phyloP scores from a whole-genome alignment of 2,113 vertebrate genomes.

The Chaetodon trifascialis region DNA sequence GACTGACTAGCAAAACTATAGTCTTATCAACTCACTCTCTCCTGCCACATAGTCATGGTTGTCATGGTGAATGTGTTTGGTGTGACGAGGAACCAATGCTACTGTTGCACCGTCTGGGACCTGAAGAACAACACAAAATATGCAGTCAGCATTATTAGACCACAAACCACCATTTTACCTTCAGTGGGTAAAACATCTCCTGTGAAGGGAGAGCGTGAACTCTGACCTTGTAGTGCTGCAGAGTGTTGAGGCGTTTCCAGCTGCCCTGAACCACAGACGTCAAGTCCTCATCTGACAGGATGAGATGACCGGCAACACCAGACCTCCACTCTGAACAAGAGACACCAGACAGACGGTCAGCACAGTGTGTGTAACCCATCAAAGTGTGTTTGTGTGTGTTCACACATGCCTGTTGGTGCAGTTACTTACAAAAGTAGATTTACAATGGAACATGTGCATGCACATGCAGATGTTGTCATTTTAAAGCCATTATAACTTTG shows the following conservation, averaged over 20 bases:
- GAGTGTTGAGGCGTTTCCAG: conserved; percentile 96
- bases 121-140: conserved; percentile 73
- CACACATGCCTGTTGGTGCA: too few relatives aligned
- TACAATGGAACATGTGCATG: too few relatives aligned
- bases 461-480: too few relatives aligned
- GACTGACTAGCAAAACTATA: neutral
- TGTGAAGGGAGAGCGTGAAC: neutral
- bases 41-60: conserved; percentile 96
- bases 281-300: conserved; percentile 96
- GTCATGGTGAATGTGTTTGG: conserved; percentile 94
- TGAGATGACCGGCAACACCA: conserved; percentile 95
- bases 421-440: too few relatives aligned
- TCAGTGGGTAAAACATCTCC: neutral
- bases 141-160: neutral
- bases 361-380: neutral
- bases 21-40: conserved; percentile 90
- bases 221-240: conserved; percentile 97
- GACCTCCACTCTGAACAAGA: conserved; percentile 92
- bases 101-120: conserved; percentile 97
- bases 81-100: conserved; percentile 94
- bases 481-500: too few relatives aligned
- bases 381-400: too few relatives aligned
- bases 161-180: neutral
- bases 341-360: conserved; percentile 4
- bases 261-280: conserved; percentile 95